Percentiles rank a stretch among this genome's conserved stretches.
phyloP scores from a whole-genome alignment of 1,140 invertebrate species.

The Paraescarpia echinospica region DNA sequence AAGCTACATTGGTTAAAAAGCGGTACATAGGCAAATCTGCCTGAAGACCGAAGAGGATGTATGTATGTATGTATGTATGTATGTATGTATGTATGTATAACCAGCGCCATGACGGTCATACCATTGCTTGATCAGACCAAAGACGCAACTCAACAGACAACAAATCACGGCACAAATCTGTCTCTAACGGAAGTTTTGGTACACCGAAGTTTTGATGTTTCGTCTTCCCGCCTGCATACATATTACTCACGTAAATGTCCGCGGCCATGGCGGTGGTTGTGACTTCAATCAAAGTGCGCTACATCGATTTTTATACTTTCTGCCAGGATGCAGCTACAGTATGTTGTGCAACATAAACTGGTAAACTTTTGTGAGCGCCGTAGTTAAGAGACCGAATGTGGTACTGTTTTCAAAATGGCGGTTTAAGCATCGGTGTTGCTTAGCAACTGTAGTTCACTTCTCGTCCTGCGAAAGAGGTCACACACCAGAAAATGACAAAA shows the following conservation, averaged over 20 bases:
- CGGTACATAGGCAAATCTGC: no score
- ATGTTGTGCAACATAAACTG: neutral
- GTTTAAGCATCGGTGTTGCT: constrained; percentile 4
- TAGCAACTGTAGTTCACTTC: constrained; percentile 5
- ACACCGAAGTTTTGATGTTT: neutral
- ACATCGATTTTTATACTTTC: neutral
- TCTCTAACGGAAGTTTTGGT: neutral
- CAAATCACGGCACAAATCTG: neutral
- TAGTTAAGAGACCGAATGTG: neutral
- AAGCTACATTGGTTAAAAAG: no score
- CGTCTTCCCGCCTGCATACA: neutral
- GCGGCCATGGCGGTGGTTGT: neutral
- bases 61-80: no score
- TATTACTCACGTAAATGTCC: neutral
- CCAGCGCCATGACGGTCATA: no score
- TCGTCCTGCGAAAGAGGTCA: neutral
- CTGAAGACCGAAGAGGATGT: no score
- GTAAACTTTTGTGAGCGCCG: neutral
- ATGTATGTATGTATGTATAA: no score
- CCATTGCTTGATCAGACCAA: no score
- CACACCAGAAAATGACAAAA: neutral
- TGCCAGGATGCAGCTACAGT: neutral
- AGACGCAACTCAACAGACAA: neutral
- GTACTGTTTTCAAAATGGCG: constrained; percentile 5
- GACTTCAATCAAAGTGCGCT: neutral